phyloP scores from a whole-genome alignment of 2,888 invertebrate genomes.

The Dysmachus trigonus region DNA sequence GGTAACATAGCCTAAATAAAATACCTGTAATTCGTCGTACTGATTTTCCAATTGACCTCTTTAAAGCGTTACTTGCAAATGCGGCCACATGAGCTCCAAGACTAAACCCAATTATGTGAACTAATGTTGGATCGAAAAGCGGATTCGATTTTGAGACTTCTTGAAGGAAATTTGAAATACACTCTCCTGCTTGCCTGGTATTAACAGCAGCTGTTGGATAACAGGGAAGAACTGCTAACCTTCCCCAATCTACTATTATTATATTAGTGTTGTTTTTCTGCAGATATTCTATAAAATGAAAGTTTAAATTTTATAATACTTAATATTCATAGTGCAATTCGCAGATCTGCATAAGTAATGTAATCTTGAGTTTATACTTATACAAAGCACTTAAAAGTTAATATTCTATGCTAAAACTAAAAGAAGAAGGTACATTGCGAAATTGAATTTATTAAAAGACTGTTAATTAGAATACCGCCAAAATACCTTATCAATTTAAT shows the following conservation, averaged over 20 bases:
- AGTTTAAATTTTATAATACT: too few species aligned
- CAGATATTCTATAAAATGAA: conserved; percentile 58
- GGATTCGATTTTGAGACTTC: conserved; percentile 52
- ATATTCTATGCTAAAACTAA: too few species aligned
- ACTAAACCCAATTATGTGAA: conserved; percentile 70
- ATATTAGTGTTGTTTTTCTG: conserved; percentile 61
- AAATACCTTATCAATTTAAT: neutral
- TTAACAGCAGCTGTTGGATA: conserved; percentile 69
- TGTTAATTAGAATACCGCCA: too few species aligned
- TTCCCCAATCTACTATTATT: conserved; percentile 68
- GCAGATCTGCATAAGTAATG: too few species aligned
- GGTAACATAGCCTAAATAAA: neutral
- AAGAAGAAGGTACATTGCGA: too few species aligned
- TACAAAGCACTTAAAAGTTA: too few species aligned
- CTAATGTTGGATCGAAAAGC: conserved; percentile 59
- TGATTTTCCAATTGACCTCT: conserved; percentile 55
- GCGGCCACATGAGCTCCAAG: conserved; percentile 69
- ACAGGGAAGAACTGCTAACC: conserved; percentile 66
- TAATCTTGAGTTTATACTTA: too few species aligned
- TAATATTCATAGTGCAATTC: too few species aligned
- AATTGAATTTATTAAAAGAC: too few species aligned
- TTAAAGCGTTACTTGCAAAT: conserved; percentile 60
- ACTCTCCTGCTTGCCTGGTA: conserved; percentile 69
- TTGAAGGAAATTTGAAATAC: conserved; percentile 66
- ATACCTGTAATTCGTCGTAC: conserved; percentile 63